Evolutionary conservation across 2,113 vertebrate genomes (phyloP).

Genomic region (Fregetta grallaria): DNA sequence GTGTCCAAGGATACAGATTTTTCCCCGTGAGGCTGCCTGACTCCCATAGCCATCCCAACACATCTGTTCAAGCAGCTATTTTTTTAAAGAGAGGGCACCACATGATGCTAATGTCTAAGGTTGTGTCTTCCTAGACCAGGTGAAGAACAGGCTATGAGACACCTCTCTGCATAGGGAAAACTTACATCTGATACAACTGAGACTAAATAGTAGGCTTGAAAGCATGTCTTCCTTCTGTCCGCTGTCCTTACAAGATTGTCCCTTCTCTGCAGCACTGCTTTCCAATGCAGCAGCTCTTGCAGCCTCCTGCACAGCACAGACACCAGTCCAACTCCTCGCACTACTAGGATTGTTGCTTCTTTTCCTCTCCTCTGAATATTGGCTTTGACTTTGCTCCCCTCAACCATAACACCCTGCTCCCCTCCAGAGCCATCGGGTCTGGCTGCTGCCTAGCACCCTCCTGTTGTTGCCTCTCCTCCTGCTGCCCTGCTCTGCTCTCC

Average conservation of each 20-base stretch:
- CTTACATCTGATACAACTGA: neutral
- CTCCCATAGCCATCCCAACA: neutral
- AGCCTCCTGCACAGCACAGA: neutral
- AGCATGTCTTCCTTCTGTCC: neutral
- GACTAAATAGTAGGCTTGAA: neutral
- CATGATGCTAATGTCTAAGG: neutral
- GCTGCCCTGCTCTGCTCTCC: neutral
- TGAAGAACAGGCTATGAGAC: neutral
- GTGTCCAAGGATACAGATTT: neutral
- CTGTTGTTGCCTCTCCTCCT: neutral
- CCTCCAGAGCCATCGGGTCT: neutral
- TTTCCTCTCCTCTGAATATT: neutral
- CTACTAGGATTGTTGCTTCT: neutral
- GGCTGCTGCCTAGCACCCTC: neutral
- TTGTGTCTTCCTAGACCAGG: neutral
- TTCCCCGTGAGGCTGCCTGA: neutral
- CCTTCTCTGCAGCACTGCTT: neutral
- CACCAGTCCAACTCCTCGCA: rapidly evolving
- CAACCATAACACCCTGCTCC: neutral
- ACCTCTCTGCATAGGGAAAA: neutral
- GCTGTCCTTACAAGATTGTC: neutral
- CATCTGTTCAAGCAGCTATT: neutral
- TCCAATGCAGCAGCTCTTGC: neutral
- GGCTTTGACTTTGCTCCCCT: neutral
- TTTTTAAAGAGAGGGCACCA: neutral